Evolutionary conservation across 2,113 vertebrate species (phyloP), one percentile per base, ranked within the genome.

Genomic region (Synodontis membranacea): DNA sequence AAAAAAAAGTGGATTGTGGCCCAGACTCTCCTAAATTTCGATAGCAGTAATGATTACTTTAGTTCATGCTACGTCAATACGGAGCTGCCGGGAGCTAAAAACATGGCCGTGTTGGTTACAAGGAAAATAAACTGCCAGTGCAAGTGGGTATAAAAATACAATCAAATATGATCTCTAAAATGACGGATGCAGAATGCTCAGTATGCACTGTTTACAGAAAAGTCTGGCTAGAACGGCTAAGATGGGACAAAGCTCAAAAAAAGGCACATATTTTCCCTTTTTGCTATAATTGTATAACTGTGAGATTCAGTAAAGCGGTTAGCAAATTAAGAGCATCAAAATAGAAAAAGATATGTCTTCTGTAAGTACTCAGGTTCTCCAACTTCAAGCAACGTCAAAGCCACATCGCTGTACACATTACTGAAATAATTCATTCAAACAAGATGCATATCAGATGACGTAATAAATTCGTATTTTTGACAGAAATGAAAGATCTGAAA

Each of bases 181-280:
- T 76, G 88, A 83, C 31, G 82, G 88, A 82, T 88, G 87, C 60
- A 68, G 76, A 48, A 86, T 82, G 86, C 66, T 68, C 42, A 14
- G 86, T 83, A 81, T 34, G 31, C 80, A 89, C 83, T 82, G n/a
- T 87, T 87, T 86, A 85, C 85, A 91, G 72, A 91, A 88, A 89
- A 92, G 1, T 23, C 39, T 85, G 84, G 88, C 91, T 92, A 86
- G 1, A 37, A 58, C 84, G 84, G 88, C 91, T 92, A 86, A 85
- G 90, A 93, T 92, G 89, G 92, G 91, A 92, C 87, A 70, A 92
- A 93, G 93, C 91, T 89, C 92, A 79, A 88, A 95, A 95, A 94
- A 95, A 95, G 93, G 94, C 95, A 95, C 94, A 86, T 92, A 89
- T 93, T 92, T 93, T 92, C 92, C 94, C 93, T 91, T 94, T 80